These are phyloP conservation scores for Leuciscus idus DNA, from an alignment of 2,113 vertebrate genomes.

Conservation along the genomic window DNA sequence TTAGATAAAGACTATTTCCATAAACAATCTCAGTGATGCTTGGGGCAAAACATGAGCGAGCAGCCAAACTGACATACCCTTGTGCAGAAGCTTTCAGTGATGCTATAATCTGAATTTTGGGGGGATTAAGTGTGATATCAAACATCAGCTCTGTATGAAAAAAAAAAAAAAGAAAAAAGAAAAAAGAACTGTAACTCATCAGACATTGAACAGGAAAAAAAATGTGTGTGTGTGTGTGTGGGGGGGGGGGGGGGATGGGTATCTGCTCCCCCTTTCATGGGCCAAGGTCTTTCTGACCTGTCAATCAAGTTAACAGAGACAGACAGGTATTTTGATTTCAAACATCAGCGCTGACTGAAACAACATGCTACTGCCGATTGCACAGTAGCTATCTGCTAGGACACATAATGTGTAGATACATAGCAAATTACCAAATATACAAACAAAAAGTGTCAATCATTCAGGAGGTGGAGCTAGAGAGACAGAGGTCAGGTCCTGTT, in stretches of 20 bases:
- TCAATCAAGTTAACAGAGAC: constrained; percentile 36
- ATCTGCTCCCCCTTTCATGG: background rate
- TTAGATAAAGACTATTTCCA: constrained; percentile 17
- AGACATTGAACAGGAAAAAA: background rate
- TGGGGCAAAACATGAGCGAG: background rate
- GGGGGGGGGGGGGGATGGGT: background rate
- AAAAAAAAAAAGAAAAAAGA: background rate
- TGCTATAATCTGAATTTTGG: background rate
- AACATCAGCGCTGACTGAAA: constrained; percentile 36
- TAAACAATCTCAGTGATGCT: constrained; percentile 18
- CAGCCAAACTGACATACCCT: background rate
- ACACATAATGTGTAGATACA: constrained; percentile 40
- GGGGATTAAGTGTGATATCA: background rate
- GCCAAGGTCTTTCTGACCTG: constrained; percentile 6
- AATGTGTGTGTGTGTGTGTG: too few species aligned
- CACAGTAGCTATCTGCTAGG: constrained; percentile 36
- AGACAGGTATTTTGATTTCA: constrained; percentile 38
- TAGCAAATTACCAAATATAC: constrained; percentile 39
- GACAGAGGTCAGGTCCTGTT: background rate
- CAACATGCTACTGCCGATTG: constrained; percentile 49
- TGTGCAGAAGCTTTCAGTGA: background rate
- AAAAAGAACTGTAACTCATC: background rate
- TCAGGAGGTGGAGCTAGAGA: background rate
- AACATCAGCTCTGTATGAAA: background rate
- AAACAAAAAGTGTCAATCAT: constrained; percentile 41